phyloP scores from a whole-genome alignment of 2,113 vertebrate genomes.

The Chauna torquata region DNA sequence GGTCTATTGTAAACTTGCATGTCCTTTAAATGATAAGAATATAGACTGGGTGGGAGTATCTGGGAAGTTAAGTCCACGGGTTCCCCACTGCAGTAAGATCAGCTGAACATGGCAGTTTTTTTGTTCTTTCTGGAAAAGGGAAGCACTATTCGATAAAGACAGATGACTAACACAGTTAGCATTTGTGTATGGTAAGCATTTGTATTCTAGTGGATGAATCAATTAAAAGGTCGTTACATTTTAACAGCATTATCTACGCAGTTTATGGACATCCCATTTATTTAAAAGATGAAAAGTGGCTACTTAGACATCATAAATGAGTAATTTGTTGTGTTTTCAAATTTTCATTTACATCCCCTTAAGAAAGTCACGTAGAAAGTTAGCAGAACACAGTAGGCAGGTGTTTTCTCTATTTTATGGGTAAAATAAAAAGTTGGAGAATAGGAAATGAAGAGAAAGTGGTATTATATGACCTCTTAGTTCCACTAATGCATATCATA shows the following conservation, averaged over 20 bases:
- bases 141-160: neutral
- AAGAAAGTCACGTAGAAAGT: neutral
- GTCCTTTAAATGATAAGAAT: neutral
- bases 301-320: neutral
- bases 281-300: neutral
- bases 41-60: neutral
- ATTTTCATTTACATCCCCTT: neutral
- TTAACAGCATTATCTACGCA: neutral
- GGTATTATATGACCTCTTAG: neutral
- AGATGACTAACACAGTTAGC: neutral
- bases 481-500: neutral
- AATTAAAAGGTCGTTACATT: neutral
- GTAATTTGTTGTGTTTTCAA: neutral
- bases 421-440: neutral
- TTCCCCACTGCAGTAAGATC: neutral
- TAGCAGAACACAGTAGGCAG: neutral
- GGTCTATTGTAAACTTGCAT: neutral
- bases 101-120: neutral
- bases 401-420: neutral
- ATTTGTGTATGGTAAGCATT: neutral
- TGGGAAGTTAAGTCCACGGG: neutral
- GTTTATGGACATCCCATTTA: neutral
- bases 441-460: neutral
- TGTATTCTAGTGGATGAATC: neutral
- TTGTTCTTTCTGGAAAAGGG: neutral